These are phyloP conservation scores for Ephydatia muelleri DNA, from an alignment of 37 sponge, comb jelly and placozoan genomes.

Conservation along the genomic window DNA sequence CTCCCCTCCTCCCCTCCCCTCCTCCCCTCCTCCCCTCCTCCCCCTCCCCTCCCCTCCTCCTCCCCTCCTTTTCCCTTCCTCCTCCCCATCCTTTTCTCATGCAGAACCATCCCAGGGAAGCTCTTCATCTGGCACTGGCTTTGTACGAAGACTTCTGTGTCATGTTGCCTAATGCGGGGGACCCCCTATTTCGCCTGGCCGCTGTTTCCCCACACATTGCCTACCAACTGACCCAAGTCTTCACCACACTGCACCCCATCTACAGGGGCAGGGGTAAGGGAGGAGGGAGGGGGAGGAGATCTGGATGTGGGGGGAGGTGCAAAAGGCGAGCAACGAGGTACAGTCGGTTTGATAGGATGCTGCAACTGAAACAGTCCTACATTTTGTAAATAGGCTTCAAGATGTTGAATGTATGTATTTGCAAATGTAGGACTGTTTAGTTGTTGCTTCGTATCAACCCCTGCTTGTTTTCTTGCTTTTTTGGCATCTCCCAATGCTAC, in stretches of 20 bases:
- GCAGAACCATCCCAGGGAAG: conserved; percentile 47
- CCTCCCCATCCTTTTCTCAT: neutral
- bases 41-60: too few species aligned
- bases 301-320: neutral
- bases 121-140: conserved; percentile 13
- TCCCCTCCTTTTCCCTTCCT: neutral
- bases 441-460: too few species aligned
- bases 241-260: conserved; percentile 57
- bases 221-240: conserved; percentile 42
- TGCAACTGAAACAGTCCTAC: too few species aligned
- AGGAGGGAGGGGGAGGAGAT: neutral
- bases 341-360: too few species aligned
- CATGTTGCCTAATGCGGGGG: conserved; percentile 53
- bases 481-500: too few species aligned
- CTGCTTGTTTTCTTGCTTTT: too few species aligned
- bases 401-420: too few species aligned
- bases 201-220: conserved; percentile 54
- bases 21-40: neutral
- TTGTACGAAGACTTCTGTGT: conserved; percentile 71
- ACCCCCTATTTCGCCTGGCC: conserved; percentile 50
- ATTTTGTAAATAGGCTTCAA: too few species aligned
- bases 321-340: too few species aligned
- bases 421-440: too few species aligned
- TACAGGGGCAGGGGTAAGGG: conserved; percentile 34
- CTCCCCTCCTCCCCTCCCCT: neutral